Percentiles rank a stretch among this genome's conserved stretches.
These are phyloP conservation scores for Herpailurus yagouaroundi DNA, from an alignment of 2,113 vertebrate species.

Conservation along the genomic window DNA sequence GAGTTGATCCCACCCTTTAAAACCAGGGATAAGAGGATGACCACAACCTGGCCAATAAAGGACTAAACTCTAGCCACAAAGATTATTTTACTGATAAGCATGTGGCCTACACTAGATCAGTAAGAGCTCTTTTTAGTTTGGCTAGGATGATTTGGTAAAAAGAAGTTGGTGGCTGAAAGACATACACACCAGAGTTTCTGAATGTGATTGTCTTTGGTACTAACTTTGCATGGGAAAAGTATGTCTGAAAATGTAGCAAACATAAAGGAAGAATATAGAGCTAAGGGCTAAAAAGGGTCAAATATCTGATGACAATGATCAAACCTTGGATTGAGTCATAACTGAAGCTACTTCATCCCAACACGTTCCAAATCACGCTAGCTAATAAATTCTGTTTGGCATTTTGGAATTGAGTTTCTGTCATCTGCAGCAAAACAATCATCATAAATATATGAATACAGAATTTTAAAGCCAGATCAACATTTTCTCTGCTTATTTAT, in stretches of 20 bases:
- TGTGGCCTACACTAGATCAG: background rate
- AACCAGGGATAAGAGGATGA: background rate
- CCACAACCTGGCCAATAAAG: background rate
- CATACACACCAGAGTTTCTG: background rate
- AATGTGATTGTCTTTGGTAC: background rate
- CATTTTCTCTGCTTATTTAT: background rate
- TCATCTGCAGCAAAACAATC: background rate
- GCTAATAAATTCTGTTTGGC: background rate
- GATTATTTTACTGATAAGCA: background rate
- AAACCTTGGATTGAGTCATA: background rate
- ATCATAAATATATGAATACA: background rate
- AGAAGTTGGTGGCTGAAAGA: background rate
- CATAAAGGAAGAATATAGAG: background rate
- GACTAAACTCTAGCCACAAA: background rate
- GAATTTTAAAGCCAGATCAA: background rate
- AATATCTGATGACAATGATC: background rate
- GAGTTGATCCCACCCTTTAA: background rate
- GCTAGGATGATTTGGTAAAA: background rate
- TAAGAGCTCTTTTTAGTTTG: background rate
- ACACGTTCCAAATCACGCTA: background rate
- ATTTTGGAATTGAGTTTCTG: constrained; percentile 15
- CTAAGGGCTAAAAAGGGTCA: background rate
- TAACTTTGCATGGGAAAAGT: background rate
- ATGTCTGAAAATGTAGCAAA: background rate
- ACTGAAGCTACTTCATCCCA: background rate